Percentiles rank a stretch among this genome's conserved stretches.
phyloP scores from a whole-genome alignment of 1,140 invertebrate genomes.

The Hyphantria cunea region DNA sequence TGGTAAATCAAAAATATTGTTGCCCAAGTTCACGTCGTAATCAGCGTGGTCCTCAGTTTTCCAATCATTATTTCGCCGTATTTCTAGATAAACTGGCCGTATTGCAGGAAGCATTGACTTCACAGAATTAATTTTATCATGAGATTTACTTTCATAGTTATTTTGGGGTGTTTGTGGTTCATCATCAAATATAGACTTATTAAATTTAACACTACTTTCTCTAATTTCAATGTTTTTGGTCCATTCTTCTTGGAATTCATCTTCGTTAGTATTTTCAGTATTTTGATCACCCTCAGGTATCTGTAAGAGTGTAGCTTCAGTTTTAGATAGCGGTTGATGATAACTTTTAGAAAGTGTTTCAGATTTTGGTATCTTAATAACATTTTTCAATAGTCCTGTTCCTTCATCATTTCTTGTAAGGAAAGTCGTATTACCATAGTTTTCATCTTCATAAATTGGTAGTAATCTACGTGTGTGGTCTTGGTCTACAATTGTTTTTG shows the following conservation, averaged over 20 bases:
- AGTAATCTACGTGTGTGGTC: not conserved
- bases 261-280: constrained; percentile 17
- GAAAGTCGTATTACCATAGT: too few relatives aligned
- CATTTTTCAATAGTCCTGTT: too few relatives aligned
- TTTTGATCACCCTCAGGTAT: not conserved
- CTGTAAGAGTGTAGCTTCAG: not conserved
- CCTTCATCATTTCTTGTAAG: too few relatives aligned
- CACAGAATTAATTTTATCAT: not conserved
- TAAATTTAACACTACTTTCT: not conserved
- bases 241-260: constrained; percentile 24
- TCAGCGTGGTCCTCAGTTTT: constrained; percentile 49
- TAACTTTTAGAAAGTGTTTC: too few relatives aligned
- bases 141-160: constrained; percentile 3
- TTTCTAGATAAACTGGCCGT: constrained; percentile 58
- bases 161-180: not conserved
- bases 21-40: constrained; percentile 48
- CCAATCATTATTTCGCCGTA: constrained; percentile 53
- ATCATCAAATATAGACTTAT: not conserved
- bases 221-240: not conserved
- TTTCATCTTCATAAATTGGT: too few relatives aligned
- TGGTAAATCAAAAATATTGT: constrained; percentile 43
- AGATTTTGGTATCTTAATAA: too few relatives aligned
- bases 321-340: not conserved
- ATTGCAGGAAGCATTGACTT: constrained; percentile 52
- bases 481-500: constrained; percentile 3